phyloP scores from a whole-genome alignment of 2,113 vertebrate species.

The Sceloporus undulatus region DNA sequence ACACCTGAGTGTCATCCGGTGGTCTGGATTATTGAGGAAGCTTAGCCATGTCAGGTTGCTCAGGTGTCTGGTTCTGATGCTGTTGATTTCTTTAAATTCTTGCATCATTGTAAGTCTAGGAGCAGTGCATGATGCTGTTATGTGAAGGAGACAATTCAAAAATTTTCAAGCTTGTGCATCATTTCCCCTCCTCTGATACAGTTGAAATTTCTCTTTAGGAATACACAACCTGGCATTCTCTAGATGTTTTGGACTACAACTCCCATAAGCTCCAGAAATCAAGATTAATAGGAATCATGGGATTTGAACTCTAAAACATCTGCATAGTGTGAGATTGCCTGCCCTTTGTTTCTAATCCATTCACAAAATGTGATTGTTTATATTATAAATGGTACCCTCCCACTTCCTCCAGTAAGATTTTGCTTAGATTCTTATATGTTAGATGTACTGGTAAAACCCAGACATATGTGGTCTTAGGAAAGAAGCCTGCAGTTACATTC shows the following conservation, averaged over 20 bases:
- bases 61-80: neutral
- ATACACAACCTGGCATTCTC: neutral
- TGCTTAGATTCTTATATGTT: neutral
- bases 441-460: neutral
- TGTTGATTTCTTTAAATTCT: neutral
- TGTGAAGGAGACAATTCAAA: neutral
- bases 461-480: neutral
- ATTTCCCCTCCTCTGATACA: too few species aligned
- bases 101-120: slow-evolving; percentile 19
- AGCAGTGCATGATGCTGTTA: slow-evolving; percentile 39
- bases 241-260: neutral
- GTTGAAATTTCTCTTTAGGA: neutral
- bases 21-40: neutral
- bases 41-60: slow-evolving; percentile 4
- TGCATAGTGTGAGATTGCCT: neutral
- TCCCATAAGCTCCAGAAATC: neutral
- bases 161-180: too few species aligned
- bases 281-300: neutral
- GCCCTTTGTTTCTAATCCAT: too few species aligned
- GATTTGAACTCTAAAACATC: neutral
- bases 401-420: neutral
- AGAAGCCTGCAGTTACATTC: neutral
- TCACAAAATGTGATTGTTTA: neutral
- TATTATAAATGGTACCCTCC: too few species aligned
- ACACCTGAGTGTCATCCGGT: neutral